Evolutionary conservation across 2,797 vertebrate species (phyloP).

Genomic region (Microhierax caerulescens): DNA sequence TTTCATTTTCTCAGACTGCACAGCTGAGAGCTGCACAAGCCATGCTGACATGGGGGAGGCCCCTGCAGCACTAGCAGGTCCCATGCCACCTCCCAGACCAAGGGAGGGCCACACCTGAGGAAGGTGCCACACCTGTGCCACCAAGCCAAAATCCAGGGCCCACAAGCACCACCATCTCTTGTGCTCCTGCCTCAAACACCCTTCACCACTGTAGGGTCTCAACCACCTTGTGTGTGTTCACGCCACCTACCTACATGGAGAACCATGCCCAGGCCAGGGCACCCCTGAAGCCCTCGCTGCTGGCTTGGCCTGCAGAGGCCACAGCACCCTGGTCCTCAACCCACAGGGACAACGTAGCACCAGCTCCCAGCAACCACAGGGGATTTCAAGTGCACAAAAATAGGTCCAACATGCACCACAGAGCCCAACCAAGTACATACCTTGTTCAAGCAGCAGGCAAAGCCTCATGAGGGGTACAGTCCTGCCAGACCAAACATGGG

Average conservation of each 20-base stretch:
- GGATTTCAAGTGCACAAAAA: fast-evolving
- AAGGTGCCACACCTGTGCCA: no score
- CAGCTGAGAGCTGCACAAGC: background rate
- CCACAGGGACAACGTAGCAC: background rate
- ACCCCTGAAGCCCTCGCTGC: fast-evolving
- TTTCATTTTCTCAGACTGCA: background rate
- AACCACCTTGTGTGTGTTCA: background rate
- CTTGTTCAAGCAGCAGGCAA: fast-evolving
- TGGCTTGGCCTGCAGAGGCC: fast-evolving
- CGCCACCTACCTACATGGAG: background rate
- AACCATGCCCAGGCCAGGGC: fast-evolving
- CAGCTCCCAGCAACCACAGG: background rate
- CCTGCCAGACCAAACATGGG: fast-evolving
- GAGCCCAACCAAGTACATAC: background rate
- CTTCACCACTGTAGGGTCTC: fast-evolving
- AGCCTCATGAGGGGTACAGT: fast-evolving
- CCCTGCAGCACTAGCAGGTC: background rate
- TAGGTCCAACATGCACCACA: fast-evolving
- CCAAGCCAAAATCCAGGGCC: no score
- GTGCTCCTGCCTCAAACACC: fast-evolving
- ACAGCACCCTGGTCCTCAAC: background rate
- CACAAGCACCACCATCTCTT: fast-evolving
- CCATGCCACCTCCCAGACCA: background rate
- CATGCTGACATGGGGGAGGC: fast-evolving
- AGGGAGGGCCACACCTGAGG: fast-evolving